Percentiles rank a stretch among this genome's conserved stretches.
Evolutionary conservation across 2,113 vertebrate genomes (phyloP).

Genomic region (Choloepus hoffmanni): DNA sequence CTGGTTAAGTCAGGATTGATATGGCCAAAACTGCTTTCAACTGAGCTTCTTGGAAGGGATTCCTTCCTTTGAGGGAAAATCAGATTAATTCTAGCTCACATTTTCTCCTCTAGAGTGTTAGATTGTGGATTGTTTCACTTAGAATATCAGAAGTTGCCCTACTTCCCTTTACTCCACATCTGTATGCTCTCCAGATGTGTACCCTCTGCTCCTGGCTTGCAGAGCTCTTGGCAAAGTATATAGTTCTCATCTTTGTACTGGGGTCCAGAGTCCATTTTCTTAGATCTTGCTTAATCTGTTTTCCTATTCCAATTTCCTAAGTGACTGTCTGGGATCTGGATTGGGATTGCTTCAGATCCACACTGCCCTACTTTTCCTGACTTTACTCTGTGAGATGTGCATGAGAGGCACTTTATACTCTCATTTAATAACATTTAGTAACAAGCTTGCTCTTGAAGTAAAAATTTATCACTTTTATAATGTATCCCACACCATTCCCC

Average conservation of each 20-base stretch:
- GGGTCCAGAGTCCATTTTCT: neutral
- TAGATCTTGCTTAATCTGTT: neutral
- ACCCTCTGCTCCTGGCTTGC: neutral
- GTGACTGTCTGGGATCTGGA: neutral
- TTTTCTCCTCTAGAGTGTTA: neutral
- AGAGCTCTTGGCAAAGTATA: neutral
- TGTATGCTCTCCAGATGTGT: accelerated
- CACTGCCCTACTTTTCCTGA: neutral
- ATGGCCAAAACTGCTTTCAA: neutral
- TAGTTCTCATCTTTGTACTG: neutral
- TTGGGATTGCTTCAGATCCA: neutral
- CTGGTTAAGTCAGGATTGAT: neutral
- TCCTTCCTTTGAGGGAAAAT: slow-evolving; percentile 1
- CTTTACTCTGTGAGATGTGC: neutral
- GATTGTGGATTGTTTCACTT: neutral
- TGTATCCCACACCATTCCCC: neutral
- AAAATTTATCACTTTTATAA: neutral
- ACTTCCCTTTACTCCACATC: neutral
- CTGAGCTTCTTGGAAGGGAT: neutral
- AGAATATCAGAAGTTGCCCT: neutral
- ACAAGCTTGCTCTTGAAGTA: neutral
- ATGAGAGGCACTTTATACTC: neutral
- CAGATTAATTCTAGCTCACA: neutral
- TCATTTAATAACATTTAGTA: neutral
- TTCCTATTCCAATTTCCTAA: neutral